Percentiles rank a stretch among this genome's conserved stretches.
Evolutionary conservation across 2,888 invertebrate species (phyloP).

Genomic region (Lasioglossum lativentre): DNA sequence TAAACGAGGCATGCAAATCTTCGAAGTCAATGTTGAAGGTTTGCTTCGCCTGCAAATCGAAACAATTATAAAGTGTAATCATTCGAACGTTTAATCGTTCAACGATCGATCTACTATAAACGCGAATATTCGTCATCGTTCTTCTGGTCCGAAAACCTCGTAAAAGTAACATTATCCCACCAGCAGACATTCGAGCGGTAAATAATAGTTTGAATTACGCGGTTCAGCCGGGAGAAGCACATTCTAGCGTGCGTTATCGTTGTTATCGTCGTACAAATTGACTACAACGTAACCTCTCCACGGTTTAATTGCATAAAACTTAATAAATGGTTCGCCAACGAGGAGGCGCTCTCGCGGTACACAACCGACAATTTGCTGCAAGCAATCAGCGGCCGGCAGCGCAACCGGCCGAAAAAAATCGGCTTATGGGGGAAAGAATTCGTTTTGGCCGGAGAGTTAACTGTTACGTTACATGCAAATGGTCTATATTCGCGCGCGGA

Average conservation of each 20-base stretch:
- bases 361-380: slow-evolving; percentile 13
- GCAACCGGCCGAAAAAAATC: background rate
- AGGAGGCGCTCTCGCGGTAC: background rate
- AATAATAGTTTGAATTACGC: background rate
- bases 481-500: slow-evolving; percentile 19
- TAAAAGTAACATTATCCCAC: background rate
- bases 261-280: slow-evolving; percentile 17
- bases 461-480: slow-evolving; percentile 16
- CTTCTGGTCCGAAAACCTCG: background rate
- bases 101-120: background rate
- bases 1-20: slow-evolving; percentile 84
- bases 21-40: slow-evolving; percentile 84
- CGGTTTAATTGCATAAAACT: slow-evolving; percentile 9
- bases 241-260: slow-evolving; percentile 12
- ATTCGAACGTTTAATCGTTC: background rate
- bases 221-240: background rate
- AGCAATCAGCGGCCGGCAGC: background rate
- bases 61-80: slow-evolving; percentile 25
- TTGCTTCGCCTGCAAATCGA: slow-evolving; percentile 84
- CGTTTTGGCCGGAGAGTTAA: slow-evolving; percentile 12
- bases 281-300: background rate
- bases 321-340: background rate
- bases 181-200: background rate
- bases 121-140: slow-evolving; percentile 35
- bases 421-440: background rate